These are phyloP conservation scores for Mionectes olivaceus DNA, from an alignment of 2,797 vertebrate genomes.

Conservation along the genomic window DNA sequence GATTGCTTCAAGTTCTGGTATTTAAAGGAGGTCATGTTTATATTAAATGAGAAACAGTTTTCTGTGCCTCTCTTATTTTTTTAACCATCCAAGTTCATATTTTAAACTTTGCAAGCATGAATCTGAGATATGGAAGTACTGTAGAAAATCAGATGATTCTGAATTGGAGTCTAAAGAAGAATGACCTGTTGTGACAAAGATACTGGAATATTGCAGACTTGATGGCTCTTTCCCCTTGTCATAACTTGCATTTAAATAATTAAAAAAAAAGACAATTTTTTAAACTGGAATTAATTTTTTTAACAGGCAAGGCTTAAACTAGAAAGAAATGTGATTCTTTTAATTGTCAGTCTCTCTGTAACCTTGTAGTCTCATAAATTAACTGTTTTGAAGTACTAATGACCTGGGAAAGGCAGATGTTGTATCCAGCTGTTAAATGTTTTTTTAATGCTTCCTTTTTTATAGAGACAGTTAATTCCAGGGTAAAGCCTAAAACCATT, in stretches of 20 bases:
- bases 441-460: conserved; percentile 56
- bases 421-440: conserved; percentile 65
- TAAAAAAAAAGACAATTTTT: not conserved
- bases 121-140: not conserved
- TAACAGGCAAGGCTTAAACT: not conserved
- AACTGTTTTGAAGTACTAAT: conserved; percentile 57
- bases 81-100: not conserved
- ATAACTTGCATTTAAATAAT: not conserved
- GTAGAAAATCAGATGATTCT: not conserved
- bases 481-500: conserved; percentile 12
- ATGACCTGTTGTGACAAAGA: not conserved
- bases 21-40: not conserved
- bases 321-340: not conserved
- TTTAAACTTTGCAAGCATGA: not conserved
- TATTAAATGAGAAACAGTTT: not conserved
- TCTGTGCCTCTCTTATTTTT: not conserved
- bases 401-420: conserved; percentile 62
- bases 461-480: conserved; percentile 30
- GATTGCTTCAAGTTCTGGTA: not conserved
- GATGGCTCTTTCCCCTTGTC: not conserved
- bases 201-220: not conserved
- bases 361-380: conserved; percentile 47
- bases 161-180: not conserved
- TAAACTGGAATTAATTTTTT: not conserved
- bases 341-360: not conserved